Percentiles rank a stretch among this genome's conserved stretches.
Conservation (phyloP, 2,797 vertebrate genomes). For the Coilia nasus region DNA sequence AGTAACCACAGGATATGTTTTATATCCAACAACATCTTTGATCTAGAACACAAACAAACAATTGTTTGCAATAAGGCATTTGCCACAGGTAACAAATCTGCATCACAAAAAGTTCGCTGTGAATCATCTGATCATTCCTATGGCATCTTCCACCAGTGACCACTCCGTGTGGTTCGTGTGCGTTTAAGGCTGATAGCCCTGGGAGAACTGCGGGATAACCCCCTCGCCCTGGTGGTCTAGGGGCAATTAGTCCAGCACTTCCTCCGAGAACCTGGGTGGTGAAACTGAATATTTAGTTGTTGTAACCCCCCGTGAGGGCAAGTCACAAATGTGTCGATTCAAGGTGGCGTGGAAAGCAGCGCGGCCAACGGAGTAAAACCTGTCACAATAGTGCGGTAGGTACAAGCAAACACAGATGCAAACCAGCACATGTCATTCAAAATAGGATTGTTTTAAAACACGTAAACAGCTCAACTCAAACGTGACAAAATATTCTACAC, state of each 20-base stretch:
- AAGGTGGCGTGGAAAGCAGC: slow-evolving; percentile 41
- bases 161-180: neutral
- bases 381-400: slow-evolving; percentile 24
- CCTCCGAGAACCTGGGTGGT: slow-evolving; percentile 62
- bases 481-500: neutral
- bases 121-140: neutral
- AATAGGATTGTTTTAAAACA: neutral
- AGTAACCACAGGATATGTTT: slow-evolving; percentile 90
- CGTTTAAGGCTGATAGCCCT: neutral
- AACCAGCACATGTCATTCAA: slow-evolving; percentile 40
- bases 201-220: neutral
- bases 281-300: slow-evolving; percentile 51
- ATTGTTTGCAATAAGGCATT: neutral
- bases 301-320: slow-evolving; percentile 61
- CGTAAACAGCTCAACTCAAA: neutral
- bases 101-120: neutral
- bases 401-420: neutral
- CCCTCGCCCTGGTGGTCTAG: slow-evolving; percentile 6
- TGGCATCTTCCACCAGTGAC: neutral
- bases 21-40: slow-evolving; percentile 90
- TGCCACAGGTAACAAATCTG: neutral
- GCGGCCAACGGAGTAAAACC: slow-evolving; percentile 39
- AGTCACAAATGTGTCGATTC: slow-evolving; percentile 47
- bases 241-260: slow-evolving; percentile 44
- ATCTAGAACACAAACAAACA: slow-evolving; percentile 59